A percentile compares a stretch with the other conserved stretches of the same genome.
phyloP scores from a whole-genome alignment of 2,113 vertebrate genomes.

The Thunnus thynnus region DNA sequence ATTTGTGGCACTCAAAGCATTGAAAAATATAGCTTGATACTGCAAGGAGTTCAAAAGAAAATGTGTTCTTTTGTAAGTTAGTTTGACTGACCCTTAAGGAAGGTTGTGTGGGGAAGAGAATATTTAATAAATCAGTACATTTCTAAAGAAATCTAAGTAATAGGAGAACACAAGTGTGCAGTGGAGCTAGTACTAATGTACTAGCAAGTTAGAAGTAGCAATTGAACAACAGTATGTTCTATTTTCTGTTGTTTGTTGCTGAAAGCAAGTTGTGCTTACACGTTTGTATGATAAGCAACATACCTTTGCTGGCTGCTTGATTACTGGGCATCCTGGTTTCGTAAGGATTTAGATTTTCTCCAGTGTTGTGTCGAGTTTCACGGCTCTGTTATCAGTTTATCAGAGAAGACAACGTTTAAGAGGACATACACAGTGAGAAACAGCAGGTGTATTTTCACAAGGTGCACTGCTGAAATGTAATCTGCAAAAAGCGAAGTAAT shows the following conservation, averaged over 20 bases:
- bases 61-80: no score
- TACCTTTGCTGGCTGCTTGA: conserved; percentile 42
- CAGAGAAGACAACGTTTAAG: conserved; percentile 25
- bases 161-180: no score
- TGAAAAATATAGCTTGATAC: no score
- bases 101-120: no score
- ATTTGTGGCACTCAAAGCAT: no score
- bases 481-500: background rate
- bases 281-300: background rate
- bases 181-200: no score
- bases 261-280: background rate
- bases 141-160: no score
- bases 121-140: no score
- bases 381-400: background rate
- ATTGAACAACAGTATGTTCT: background rate
- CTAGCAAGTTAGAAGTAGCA: no score
- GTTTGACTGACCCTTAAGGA: no score
- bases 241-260: background rate
- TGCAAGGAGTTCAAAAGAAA: no score
- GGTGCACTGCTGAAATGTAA: conserved; percentile 3
- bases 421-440: background rate
- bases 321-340: conserved; percentile 36
- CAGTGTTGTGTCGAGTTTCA: background rate
- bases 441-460: background rate
- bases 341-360: conserved; percentile 67